These are phyloP conservation scores for cat (Felis catus) DNA, from an alignment of 2,113 vertebrate species.

Conservation along the genomic window F.catus_Fca126_mat1.0 CM031411.1:29948001-29948500, in stretches of 20 bases:
- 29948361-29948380: not conserved
- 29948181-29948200: not conserved
- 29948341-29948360: not conserved
- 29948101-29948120: not conserved
- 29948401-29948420: not conserved
- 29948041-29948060: not conserved
- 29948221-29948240: not conserved
- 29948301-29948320: constrained; percentile 4
- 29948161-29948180: not conserved
- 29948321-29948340: not conserved
- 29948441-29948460: not conserved
- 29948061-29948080: not conserved
- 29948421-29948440: not conserved
- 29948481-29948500: not conserved
- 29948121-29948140: not conserved
- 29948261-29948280: not conserved
- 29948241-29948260: not conserved
- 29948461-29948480: not conserved
- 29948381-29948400: not conserved
- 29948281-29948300: constrained; percentile 14
- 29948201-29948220: not conserved
- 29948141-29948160: not conserved
- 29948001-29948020: not conserved
- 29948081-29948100: not conserved
- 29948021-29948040: not conserved